A percentile compares a stretch with the other conserved stretches of the same genome.
These are phyloP conservation scores for Syngnathus acus DNA, from an alignment of 2,797 vertebrate genomes.

Conservation along the genomic window DNA sequence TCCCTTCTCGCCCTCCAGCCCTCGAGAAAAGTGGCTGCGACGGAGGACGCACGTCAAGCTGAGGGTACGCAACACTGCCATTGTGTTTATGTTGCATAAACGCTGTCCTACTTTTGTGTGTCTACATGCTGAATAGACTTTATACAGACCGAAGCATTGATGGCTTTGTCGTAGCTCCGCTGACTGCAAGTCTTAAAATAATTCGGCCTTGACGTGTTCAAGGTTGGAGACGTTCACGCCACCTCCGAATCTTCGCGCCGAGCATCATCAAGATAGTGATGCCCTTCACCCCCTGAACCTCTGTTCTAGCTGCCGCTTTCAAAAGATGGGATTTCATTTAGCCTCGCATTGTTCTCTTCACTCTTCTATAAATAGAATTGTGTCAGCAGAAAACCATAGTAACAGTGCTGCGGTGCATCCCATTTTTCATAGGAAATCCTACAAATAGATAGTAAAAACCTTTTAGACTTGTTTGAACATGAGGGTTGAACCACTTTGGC, in stretches of 20 bases:
- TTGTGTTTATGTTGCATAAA: background rate
- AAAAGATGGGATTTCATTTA: constrained; percentile 20
- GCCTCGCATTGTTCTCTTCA: background rate
- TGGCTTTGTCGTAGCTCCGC: constrained; percentile 10
- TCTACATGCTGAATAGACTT: constrained; percentile 11
- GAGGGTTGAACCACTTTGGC: background rate
- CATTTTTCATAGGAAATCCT: background rate
- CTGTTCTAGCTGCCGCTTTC: constrained; percentile 20
- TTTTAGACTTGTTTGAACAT: background rate
- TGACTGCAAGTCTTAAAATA: constrained; percentile 22
- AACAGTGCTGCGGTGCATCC: background rate
- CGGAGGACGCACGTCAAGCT: constrained; percentile 95
- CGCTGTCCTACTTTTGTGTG: background rate
- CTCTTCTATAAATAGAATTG: constrained; percentile 42
- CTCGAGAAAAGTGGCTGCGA: constrained; percentile 93
- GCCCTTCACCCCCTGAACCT: background rate
- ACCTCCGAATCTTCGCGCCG: background rate
- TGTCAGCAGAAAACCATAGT: constrained; percentile 23
- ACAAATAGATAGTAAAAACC: background rate
- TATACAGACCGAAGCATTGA: constrained; percentile 20
- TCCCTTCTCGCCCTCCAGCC: constrained; percentile 78
- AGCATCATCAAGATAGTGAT: constrained; percentile 32
- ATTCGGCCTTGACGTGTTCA: constrained; percentile 31
- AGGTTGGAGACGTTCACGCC: background rate
- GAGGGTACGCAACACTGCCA: constrained; percentile 67